These are phyloP conservation scores for Ciconia nigra DNA, from an alignment of 2,797 vertebrate species.

Conservation along the genomic window DNA sequence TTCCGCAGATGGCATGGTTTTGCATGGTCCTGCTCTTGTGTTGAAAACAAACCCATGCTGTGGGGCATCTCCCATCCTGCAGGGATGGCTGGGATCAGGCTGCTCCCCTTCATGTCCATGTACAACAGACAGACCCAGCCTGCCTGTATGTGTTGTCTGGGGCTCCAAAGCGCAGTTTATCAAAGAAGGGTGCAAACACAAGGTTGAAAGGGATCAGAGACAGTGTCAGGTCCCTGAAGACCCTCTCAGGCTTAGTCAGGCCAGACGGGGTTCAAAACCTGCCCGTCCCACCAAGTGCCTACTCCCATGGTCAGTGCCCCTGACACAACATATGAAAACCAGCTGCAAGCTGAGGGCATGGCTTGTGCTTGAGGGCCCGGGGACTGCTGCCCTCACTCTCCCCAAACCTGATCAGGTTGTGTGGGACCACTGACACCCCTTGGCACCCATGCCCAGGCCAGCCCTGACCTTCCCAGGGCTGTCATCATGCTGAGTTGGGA, in stretches of 20 bases:
- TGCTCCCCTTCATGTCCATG: accelerated
- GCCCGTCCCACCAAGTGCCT: accelerated
- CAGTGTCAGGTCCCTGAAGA: background rate
- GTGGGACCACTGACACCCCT: background rate
- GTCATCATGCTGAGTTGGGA: background rate
- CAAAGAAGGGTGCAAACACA: background rate
- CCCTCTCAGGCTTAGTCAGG: background rate
- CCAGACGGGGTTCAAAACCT: background rate
- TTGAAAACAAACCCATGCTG: background rate
- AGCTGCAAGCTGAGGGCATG: background rate
- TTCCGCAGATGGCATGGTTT: background rate
- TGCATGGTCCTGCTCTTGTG: background rate
- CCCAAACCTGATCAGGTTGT: background rate
- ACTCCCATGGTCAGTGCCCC: background rate
- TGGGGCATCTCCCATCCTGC: background rate
- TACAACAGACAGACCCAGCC: background rate
- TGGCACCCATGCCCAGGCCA: background rate
- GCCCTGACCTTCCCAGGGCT: background rate
- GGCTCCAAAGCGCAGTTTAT: accelerated
- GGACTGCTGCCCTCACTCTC: background rate
- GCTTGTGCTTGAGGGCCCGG: background rate
- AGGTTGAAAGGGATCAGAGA: background rate
- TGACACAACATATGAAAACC: accelerated
- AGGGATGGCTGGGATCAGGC: background rate
- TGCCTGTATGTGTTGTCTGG: background rate